Percentiles rank a stretch among this genome's conserved stretches.
phyloP scores from a whole-genome alignment of 2,797 vertebrate genomes.

The Danio tinwini region DNA sequence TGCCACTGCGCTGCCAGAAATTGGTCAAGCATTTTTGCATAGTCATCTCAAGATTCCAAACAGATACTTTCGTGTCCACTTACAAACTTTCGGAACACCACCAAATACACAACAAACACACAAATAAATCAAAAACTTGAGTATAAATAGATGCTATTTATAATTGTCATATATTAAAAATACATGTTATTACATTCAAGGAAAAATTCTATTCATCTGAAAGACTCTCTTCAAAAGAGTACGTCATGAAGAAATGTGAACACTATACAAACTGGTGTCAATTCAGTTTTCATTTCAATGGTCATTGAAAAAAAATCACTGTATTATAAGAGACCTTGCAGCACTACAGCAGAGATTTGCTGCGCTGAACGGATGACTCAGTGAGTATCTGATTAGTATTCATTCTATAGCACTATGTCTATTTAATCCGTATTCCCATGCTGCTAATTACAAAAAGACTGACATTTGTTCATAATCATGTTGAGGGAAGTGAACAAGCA shows the following conservation, averaged over 20 bases:
- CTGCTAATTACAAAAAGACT: neutral
- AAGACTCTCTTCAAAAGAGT: neutral
- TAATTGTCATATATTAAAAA: conserved; percentile 32
- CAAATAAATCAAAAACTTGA: conserved; percentile 49
- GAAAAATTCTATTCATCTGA: neutral
- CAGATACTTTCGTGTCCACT: neutral
- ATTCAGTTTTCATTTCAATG: conserved; percentile 20
- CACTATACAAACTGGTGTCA: neutral
- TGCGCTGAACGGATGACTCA: conserved; percentile 11
- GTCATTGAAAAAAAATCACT: conserved; percentile 7
- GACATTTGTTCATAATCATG: conserved; percentile 15
- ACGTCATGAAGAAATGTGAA: neutral
- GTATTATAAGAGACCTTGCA: conserved; percentile 8
- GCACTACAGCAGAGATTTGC: conserved; percentile 1
- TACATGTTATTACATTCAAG: neutral
- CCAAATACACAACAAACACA: conserved; percentile 53
- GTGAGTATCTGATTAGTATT: conserved; percentile 33
- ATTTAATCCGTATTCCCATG: conserved; percentile 17
- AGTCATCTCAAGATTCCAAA: neutral
- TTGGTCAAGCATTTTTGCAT: neutral
- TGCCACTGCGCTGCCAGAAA: too few relatives aligned
- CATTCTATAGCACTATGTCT: conserved; percentile 1
- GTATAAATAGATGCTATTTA: conserved; percentile 24
- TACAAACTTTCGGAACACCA: conserved; percentile 55
- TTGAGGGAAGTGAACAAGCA: conserved; percentile 1